Evolutionary conservation across 2,113 vertebrate species (phyloP), one percentile per base, ranked within the genome.

Genomic region (Pelodiscus sinensis): DNA sequence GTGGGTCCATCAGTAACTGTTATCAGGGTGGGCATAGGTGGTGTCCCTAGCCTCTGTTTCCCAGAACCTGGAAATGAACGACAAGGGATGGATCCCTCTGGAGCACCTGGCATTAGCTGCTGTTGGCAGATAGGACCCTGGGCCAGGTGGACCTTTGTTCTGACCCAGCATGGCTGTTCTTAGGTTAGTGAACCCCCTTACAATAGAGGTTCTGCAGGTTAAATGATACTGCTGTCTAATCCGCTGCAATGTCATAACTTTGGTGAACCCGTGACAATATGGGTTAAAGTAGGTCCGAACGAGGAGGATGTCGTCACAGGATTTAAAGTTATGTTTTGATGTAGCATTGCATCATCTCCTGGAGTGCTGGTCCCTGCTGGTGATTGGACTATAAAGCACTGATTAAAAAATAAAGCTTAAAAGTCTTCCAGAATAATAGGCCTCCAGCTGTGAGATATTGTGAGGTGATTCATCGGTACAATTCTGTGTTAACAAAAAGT

Each of bases 171-270:
- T 44, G 44, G 44, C 44, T 44, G 44, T 44, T 44, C 44, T 44
- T 44, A 44, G 5, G 44, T 44, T 6, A 44, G 44, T 44, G 44
- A 44, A 44, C 44, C 44, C 44, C 44, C 6, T 44, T n/a, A n/a
- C 25, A 15, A 21, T 87, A 35, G 29, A 71, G 71, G 12, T 16
- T 84, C 71, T 79, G 31, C 21, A 85, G 86, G 84, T 22, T 68
- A 81, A 94, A 62, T 89, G 29, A 77, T 15, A 31, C 21, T 79
- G 90, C 77, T 91, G 52, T 60, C 24, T 83, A 89, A 89, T 90
- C 13, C 11, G 2, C 7, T 50, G 14, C 1, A 5, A 62, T 81
- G 58, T 52, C 56, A 90, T 18, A 52, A 82, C 57, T 58, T 77
- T 2, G 1, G 6, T 51, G 81, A 82, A 15, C 52, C 9, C 3